Evolutionary conservation across 2,888 invertebrate genomes (phyloP).

Genomic region (Spisula solida): DNA sequence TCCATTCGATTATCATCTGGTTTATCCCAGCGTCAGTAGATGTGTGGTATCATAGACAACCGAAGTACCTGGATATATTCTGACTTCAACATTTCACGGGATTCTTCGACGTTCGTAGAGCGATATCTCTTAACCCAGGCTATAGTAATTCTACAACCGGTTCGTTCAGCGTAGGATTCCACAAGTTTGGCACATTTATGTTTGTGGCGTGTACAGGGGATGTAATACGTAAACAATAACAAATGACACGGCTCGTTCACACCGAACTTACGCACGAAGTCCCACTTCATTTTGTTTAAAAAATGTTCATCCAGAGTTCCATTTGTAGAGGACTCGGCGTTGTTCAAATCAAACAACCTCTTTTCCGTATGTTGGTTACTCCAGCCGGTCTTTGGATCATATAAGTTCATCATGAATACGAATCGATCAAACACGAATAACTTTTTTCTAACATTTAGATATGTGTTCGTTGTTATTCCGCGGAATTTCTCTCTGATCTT

Average conservation of each 20-base stretch:
- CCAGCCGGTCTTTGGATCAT: neutral
- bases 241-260: neutral
- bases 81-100: neutral
- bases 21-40: too few relatives aligned
- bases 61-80: neutral
- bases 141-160: neutral
- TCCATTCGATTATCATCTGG: too few relatives aligned
- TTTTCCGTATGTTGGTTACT: neutral
- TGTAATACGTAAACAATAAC: neutral
- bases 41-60: too few relatives aligned
- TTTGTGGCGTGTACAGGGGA: neutral
- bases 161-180: neutral
- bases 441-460: neutral
- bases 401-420: neutral
- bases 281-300: neutral
- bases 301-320: neutral
- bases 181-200: neutral
- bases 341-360: neutral
- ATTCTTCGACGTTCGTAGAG: neutral
- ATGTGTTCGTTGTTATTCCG: neutral
- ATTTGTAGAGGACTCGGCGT: neutral
- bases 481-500: neutral
- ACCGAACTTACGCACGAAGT: neutral
- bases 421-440: neutral
- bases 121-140: neutral